Conservation (phyloP, 1,140 invertebrate genomes). For the Hyphantria cunea region DNA sequence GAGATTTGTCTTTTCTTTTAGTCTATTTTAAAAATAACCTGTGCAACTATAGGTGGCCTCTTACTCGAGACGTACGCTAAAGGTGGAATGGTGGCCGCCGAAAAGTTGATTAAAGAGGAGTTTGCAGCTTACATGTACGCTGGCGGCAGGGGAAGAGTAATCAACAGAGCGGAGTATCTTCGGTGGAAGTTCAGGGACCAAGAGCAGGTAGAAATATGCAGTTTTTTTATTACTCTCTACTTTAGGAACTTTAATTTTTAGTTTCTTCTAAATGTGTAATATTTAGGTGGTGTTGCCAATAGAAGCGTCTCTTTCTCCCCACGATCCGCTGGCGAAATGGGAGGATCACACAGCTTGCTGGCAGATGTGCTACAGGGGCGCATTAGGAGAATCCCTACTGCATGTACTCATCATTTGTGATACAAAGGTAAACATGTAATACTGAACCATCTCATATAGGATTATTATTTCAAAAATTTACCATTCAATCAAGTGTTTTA, state of each 20-base stretch:
- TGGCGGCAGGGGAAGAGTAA: conserved; percentile 92
- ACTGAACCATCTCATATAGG: background rate
- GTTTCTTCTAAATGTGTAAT: background rate
- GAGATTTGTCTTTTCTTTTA: too few species aligned
- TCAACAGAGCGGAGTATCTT: conserved; percentile 95
- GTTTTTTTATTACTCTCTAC: too few species aligned
- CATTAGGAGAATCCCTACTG: conserved; percentile 95
- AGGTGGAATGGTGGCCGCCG: conserved; percentile 90
- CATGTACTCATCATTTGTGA: conserved; percentile 98
- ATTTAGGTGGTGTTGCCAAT: conserved; percentile 89
- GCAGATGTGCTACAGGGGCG: conserved; percentile 98
- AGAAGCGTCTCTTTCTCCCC: conserved; percentile 89
- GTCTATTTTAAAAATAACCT: too few species aligned
- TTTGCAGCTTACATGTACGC: conserved; percentile 95
- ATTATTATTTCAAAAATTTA: too few species aligned
- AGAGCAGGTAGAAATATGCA: conserved; percentile 83
- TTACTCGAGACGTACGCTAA: conserved; percentile 92
- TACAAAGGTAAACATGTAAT: conserved; percentile 84
- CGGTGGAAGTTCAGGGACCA: conserved; percentile 96
- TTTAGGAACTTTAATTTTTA: too few species aligned
- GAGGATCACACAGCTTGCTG: conserved; percentile 96
- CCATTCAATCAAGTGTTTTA: too few species aligned
- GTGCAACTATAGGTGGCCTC: conserved; percentile 85
- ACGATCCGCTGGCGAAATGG: conserved; percentile 93
- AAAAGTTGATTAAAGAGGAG: conserved; percentile 93